Evolutionary conservation across 2,797 vertebrate genomes (phyloP), one percentile per base, ranked within the genome.

Genomic region (Mallotus villosus): DNA sequence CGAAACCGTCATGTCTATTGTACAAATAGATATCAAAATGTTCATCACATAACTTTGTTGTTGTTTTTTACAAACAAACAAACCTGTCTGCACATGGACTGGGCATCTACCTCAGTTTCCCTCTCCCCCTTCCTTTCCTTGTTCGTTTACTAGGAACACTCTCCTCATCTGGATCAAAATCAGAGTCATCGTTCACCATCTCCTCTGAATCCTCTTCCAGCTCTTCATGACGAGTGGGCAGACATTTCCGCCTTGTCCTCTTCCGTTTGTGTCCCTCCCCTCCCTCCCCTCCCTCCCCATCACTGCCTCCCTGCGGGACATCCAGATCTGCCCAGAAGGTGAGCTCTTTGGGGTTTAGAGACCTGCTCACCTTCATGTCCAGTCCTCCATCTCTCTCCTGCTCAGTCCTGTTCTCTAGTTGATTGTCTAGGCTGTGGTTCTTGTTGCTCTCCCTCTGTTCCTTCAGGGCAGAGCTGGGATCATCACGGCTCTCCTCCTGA

Each of bases 241-340:
- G 49, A 34, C 32, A 1, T 6, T 6, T 34, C 32, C 8, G 7
- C 32, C 8, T 6, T 34, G 5, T 34, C 32, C 32, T 34, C 32
- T 6, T 6, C 32, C 2, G 32, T 6, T 34, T 34, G 5, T 6
- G 32, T 34, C 32, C 32, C 8, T 6, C 17, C 27, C 21, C 17
- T 32, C 8, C 11, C 29, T 34, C 11, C 29, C 24, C 21, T 49
- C 25, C 11, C 12, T 2, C 41, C 64, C 22, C 41, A 41, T 25
- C 22, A 49, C 64, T 27, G 21, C 21, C 64, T 66, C 64, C 22
- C 41, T 27, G 21, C 27, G n/a, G 22, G 24, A 46, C 21, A 3
- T 46, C 41, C 64, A 37, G 49, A 12, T 66, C 64, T 25, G 22
- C 49, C 64, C 24, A 27, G 24, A 66, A 49, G 21, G 64, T 66